These are phyloP conservation scores for Microctenopoma stevenorrisi DNA, from an alignment of 2,797 vertebrate genomes.

Conservation along the genomic window DNA sequence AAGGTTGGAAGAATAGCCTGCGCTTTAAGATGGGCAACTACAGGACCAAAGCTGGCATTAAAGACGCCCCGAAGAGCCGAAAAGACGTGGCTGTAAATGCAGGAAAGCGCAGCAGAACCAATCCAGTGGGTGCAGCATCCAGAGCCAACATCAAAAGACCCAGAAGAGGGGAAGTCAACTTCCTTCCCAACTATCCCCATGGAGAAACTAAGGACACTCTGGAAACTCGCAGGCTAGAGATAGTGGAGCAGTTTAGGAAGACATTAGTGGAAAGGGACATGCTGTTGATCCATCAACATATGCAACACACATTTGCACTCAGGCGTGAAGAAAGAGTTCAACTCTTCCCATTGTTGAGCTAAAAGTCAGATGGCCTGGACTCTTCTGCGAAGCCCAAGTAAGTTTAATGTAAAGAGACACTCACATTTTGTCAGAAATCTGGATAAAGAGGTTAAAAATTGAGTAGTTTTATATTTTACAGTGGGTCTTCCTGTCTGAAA, in stretches of 20 bases:
- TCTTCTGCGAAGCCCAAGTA: conserved; percentile 37
- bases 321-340: conserved; percentile 20
- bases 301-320: conserved; percentile 44
- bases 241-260: conserved; percentile 22
- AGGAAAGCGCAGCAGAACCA: conserved; percentile 2
- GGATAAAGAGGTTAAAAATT: no score
- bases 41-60: no score
- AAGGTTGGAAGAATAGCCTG: no score
- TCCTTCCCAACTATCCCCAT: conserved; percentile 27
- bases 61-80: no score
- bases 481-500: not conserved
- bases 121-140: conserved; percentile 12
- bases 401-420: not conserved
- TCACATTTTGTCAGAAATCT: not conserved
- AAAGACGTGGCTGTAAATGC: conserved; percentile 37
- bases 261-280: conserved; percentile 28
- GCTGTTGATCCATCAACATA: conserved; percentile 30
- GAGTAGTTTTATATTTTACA: no score
- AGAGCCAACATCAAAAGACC: not conserved
- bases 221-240: not conserved
- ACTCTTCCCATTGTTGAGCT: conserved; percentile 21
- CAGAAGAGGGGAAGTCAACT: conserved; percentile 33
- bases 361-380: conserved; percentile 15
- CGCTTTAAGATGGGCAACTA: no score
- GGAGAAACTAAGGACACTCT: not conserved